phyloP scores from a whole-genome alignment of 2,113 vertebrate species.

The Toxotes chatareus region DNA sequence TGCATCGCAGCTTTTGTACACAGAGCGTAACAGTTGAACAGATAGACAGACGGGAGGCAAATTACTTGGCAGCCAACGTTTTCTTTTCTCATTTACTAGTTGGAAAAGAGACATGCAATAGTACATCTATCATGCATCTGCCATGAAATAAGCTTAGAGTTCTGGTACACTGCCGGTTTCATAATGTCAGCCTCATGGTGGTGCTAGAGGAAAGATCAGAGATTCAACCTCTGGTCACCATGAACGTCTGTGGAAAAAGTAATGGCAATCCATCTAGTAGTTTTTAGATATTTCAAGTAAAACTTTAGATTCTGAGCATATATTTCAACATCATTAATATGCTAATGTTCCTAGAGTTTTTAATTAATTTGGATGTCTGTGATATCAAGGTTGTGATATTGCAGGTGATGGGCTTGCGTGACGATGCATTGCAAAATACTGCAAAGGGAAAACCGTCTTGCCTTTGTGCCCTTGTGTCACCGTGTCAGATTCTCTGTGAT shows the following conservation, averaged over 20 bases:
- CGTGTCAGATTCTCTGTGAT: slow-evolving; percentile 54
- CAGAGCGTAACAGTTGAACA: slow-evolving; percentile 29
- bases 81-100: background rate
- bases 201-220: background rate
- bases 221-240: background rate
- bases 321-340: background rate
- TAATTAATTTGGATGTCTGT: background rate
- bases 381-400: background rate
- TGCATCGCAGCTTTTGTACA: slow-evolving; percentile 30
- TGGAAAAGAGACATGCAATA: slow-evolving; percentile 31
- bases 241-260: background rate
- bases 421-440: slow-evolving; percentile 15
- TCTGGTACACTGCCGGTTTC: background rate
- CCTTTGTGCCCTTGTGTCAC: slow-evolving; percentile 46
- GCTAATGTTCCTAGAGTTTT: background rate
- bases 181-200: background rate
- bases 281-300: background rate
- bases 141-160: slow-evolving; percentile 52
- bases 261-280: background rate
- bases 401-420: slow-evolving; percentile 25
- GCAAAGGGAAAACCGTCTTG: slow-evolving; percentile 7
- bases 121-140: slow-evolving; percentile 15
- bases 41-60: slow-evolving; percentile 28
- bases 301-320: background rate
- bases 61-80: slow-evolving; percentile 23